Percentiles rank a stretch among this genome's conserved stretches.
These are phyloP conservation scores for Agrochola lota DNA, from an alignment of 2,888 invertebrate genomes.

Conservation along the genomic window DNA sequence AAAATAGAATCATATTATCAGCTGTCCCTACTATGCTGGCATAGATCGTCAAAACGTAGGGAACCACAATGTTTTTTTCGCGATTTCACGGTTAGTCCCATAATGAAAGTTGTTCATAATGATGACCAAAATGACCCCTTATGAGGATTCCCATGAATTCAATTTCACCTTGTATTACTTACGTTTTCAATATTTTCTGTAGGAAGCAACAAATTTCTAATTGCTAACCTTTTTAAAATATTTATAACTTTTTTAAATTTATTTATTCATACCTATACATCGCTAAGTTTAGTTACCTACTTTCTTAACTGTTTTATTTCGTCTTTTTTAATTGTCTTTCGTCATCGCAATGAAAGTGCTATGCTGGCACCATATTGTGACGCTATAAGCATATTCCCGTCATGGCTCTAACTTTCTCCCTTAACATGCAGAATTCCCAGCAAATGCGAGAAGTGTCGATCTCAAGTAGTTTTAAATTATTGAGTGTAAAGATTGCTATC, in stretches of 20 bases:
- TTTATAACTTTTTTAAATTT: background rate
- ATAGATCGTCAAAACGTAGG: no score
- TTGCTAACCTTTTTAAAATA: background rate
- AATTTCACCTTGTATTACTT: background rate
- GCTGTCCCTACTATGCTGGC: no score
- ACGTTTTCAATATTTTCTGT: background rate
- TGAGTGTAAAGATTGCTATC: conserved; percentile 35
- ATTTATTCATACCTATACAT: background rate
- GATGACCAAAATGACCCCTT: no score
- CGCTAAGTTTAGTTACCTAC: background rate
- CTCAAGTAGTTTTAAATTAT: conserved; percentile 29
- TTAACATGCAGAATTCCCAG: conserved; percentile 13
- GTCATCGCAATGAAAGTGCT: conserved; percentile 13
- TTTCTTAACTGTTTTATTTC: background rate
- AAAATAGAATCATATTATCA: no score
- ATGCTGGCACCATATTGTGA: conserved; percentile 22
- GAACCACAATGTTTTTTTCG: no score
- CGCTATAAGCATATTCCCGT: background rate
- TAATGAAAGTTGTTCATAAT: no score
- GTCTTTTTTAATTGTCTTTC: conserved; percentile 10
- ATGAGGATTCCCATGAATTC: no score
- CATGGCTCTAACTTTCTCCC: conserved; percentile 36
- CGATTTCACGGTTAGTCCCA: no score
- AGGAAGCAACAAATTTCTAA: background rate
- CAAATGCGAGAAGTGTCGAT: conserved; percentile 22